Base-by-base conservation (phyloP, 1,140 invertebrate genomes). In the Drosophila pallidifrons region DNA sequence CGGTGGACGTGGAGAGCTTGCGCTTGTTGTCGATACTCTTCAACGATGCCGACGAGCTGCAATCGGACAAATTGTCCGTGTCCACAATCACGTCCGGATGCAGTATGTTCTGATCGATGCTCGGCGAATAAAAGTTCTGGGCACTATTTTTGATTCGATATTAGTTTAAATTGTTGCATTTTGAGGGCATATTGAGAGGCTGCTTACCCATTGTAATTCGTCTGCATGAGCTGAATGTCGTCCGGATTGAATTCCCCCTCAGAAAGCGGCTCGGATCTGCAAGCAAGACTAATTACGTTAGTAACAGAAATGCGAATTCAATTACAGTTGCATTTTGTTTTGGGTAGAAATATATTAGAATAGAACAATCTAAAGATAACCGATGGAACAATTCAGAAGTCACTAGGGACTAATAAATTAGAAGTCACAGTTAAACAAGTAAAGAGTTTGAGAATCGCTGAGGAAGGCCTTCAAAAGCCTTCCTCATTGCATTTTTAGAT, bases 21-120 rank as follows among this genome's bases (percentile, higher is more conserved):
- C 91, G 83, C 46, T 91, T 89, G 61, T 65, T 82, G 35, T 38
- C 35, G 35, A 38, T 38, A 38, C 78, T 91, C 64, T 91, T 91
- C 32, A 86, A 46, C 6, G 91, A 87, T 3, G 51, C 79, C 13
- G 75, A 75, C n/a, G 82, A 86, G 47, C 81, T 91, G 75, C 90
- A 91, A 49, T 92, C 91, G n/a, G 91, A 90, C 0, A 92, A 57
- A 65, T 92, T 91, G 43, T 92, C 91, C 8, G 91, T 92, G 16
- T 92, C 91, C 7, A 92, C 91, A 45, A 92, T 92, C 6, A 92
- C 91, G 69, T 92, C 91, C 20, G 91, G 91, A 67, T 92, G 91
- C 43, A 92, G 60, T 7, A 92, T 91, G 16, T 92, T 92, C 30
- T 77, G 79, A 35, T 92, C 91, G 5, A 92, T 78, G 38, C 78